Evolutionary conservation across 1,140 invertebrate genomes (phyloP).

Genomic region (Zaprionus gabonicus): DNA sequence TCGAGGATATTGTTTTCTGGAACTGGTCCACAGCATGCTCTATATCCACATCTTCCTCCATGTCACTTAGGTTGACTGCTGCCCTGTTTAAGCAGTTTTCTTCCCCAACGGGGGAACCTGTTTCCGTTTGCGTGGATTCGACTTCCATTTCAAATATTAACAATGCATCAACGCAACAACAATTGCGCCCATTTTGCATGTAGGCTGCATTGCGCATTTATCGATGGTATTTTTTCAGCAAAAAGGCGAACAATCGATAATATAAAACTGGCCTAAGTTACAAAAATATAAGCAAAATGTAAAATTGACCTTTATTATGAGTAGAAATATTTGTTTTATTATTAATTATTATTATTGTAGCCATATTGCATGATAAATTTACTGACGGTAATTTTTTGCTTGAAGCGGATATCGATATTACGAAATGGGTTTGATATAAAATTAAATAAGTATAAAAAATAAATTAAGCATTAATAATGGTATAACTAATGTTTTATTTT

Average conservation of each 20-base stretch:
- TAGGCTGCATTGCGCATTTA: not conserved
- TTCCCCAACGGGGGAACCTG: not conserved
- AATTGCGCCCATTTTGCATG: not conserved
- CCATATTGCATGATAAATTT: not conserved
- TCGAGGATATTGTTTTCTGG: slow-evolving; percentile 45
- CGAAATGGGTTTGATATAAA: not conserved
- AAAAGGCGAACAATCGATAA: not conserved
- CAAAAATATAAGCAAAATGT: too few relatives aligned
- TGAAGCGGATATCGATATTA: not conserved
- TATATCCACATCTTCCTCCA: slow-evolving; percentile 56
- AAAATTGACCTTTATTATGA: not conserved
- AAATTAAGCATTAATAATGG: too few relatives aligned
- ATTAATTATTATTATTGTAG: not conserved
- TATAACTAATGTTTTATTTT: too few relatives aligned
- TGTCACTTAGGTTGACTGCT: slow-evolving; percentile 21
- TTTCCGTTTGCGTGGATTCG: not conserved
- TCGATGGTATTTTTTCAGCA: not conserved
- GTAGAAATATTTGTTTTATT: not conserved
- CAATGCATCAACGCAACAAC: not conserved
- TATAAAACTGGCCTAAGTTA: not conserved
- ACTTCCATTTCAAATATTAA: slow-evolving; percentile 12
- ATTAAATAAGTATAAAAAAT: not conserved
- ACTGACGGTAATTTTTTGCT: not conserved
- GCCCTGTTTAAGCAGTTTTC: not conserved
- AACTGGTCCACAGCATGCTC: slow-evolving; percentile 46